Conservation (phyloP, 2,888 invertebrate genomes). For the Leucania comma region DNA sequence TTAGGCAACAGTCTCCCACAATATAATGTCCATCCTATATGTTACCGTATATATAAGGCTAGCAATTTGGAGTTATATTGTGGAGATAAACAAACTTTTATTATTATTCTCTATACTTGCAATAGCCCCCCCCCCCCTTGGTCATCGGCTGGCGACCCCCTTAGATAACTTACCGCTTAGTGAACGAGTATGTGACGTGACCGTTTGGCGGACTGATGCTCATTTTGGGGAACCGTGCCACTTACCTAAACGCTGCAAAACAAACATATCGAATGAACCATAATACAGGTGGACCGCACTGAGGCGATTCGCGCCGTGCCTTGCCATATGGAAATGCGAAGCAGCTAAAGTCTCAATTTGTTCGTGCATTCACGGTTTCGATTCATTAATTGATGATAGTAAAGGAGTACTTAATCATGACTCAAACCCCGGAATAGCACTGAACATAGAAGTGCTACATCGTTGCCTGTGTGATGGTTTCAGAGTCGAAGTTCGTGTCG, state of each 20-base stretch:
- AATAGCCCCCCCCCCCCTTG: too few relatives aligned
- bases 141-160: too few relatives aligned
- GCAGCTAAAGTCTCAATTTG: neutral
- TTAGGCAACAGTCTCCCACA: too few relatives aligned
- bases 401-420: neutral
- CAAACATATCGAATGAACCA: neutral
- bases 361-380: neutral
- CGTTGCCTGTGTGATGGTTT: slow-evolving; percentile 5
- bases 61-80: too few relatives aligned
- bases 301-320: too few relatives aligned
- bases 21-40: too few relatives aligned
- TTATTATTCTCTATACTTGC: too few relatives aligned
- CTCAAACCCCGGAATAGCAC: neutral
- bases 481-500: slow-evolving; percentile 94
- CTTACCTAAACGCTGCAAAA: neutral
- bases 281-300: neutral
- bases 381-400: neutral
- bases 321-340: neutral
- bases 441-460: neutral
- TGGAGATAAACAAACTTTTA: too few relatives aligned
- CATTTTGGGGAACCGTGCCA: neutral
- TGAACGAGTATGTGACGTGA: neutral
- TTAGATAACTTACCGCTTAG: neutral
- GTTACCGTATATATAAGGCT: too few relatives aligned
- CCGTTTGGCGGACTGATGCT: neutral